Evolutionary conservation across 2,797 vertebrate species (phyloP), one percentile per base, ranked within the genome.

Genomic region (Cacajao melanocephalus): DNA sequence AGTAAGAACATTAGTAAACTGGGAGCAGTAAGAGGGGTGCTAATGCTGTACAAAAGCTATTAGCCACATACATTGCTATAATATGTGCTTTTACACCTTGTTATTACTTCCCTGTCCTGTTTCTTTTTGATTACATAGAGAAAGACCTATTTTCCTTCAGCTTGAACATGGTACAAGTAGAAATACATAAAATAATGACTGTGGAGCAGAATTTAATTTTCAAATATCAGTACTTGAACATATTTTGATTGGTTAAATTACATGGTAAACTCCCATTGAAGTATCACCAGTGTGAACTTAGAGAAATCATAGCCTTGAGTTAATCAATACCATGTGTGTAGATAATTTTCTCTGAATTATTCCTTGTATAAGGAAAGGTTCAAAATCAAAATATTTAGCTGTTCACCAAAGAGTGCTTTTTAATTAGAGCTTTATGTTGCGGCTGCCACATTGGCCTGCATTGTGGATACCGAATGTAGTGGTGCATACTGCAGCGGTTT

Each of bases 71-170:
- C 46, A 79, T 91, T 96, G 98, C 97, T 95, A 97, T 98, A 98
- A 98, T 98, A 93, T 96, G 96, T 97, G 97, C 98, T 98, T 98
- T 97, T 94, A 97, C 96, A 82, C 97, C 26, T 94, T 98, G 96
- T 98, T 95, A 98, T 98, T 98, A 98, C 98, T 98, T 98, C 97
- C 97, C 98, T 98, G 98, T 98, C 98, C 98, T 98, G 96, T 97
- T 98, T 97, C 96, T 96, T 89, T 95, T 81, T 98, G 98, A 97
- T 98, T 98, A 97, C 93, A 97, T 96, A 97, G 97, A 98, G 98
- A 98, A 96, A 97, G 90, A 97, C 96, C 96, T 96, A 92, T 96
- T 98, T 98, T 97, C 78, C 76, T 97, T 96, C 67, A 52, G 97
- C 97, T 96, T 93, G 88, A 91, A 97, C 96, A 96, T 26, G 67